Evolutionary conservation across 92 coral and sea anemone species (phyloP), one percentile per base, ranked within the genome.

Genomic region (Meandrina meandrites): DNA sequence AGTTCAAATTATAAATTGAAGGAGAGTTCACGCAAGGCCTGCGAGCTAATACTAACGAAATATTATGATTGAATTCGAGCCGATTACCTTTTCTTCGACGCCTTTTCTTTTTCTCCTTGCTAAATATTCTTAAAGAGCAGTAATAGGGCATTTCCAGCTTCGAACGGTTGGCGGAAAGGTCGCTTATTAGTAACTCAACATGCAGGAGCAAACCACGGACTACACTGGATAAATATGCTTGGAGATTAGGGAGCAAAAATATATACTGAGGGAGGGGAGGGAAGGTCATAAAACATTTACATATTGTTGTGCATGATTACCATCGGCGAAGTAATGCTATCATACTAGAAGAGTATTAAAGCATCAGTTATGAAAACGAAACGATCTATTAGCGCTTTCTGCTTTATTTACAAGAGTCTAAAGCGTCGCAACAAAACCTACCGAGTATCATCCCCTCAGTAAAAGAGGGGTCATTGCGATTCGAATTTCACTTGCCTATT

Each of bases 61-160:
- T 79, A 50, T 84, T 53, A 81, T 45, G 78, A 79, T 53, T 91
- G 79, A 60, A 18, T 32, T 76, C 75, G 83, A 48, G 40, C 37
- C 34, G 57, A 83, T 86, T 92, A 92, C 95, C 95, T 92, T 84
- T 84, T 62, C 91, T 62, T 8, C 76, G 88, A 81, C 89, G 91
- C 64, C 85, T 83, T 82, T 92, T 92, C 89, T 92, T 92, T 85
- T 85, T 89, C 87, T 92, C 95, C 75, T 92, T 92, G 82, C 95
- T 92, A 81, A 90, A 92, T 90, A 92, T 92, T 72, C 93, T 85
- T 68, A 92, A 85, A 64, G 95, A 92, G 85, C 95, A 92, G 91
- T 92, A 92, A 76, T 92, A 92, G 14, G 95, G 95, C 95, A 92
- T 92, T 84, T 80, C 86, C 72, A 71, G 88, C 60, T 67, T 48